These are phyloP conservation scores for Heteropelma amictum DNA, from an alignment of 2,888 invertebrate genomes.

Conservation along the genomic window DNA sequence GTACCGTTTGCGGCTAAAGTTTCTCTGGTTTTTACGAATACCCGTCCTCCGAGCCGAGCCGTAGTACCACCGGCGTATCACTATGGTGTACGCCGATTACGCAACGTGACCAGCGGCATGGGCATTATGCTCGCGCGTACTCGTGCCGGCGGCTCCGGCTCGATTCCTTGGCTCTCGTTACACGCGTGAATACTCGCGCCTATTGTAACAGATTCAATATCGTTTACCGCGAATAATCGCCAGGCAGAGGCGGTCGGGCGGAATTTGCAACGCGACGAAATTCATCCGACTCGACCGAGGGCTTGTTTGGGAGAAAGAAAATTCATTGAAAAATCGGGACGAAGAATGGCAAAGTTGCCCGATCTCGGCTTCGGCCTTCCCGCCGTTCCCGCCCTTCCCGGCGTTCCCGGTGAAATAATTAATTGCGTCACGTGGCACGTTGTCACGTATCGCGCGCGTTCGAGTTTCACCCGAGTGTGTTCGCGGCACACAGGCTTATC, in stretches of 20 bases:
- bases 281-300: too few relatives aligned
- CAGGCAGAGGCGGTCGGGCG: too few relatives aligned
- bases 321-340: too few relatives aligned
- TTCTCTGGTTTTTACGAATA: too few relatives aligned
- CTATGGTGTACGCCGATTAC: slow-evolving; percentile 25
- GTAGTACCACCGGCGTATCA: too few relatives aligned
- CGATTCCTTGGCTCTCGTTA: slow-evolving; percentile 40
- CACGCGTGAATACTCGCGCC: slow-evolving; percentile 46
- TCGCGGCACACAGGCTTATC: slow-evolving; percentile 1
- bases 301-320: too few relatives aligned
- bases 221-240: neutral
- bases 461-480: slow-evolving; percentile 48
- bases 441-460: slow-evolving; percentile 63
- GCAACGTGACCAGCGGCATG: slow-evolving; percentile 47
- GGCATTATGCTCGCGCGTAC: slow-evolving; percentile 26
- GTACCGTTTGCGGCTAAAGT: too few relatives aligned
- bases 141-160: neutral
- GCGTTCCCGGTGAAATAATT: slow-evolving; percentile 62
- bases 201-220: slow-evolving; percentile 48
- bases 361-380: too few relatives aligned
- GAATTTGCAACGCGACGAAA: too few relatives aligned
- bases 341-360: too few relatives aligned
- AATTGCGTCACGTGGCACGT: slow-evolving; percentile 65
- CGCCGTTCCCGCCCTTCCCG: too few relatives aligned
- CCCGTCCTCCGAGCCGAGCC: too few relatives aligned